Evolutionary conservation across 2,113 vertebrate genomes (phyloP), one percentile per base, ranked within the genome.

Genomic region (Halichoerus grypus): DNA sequence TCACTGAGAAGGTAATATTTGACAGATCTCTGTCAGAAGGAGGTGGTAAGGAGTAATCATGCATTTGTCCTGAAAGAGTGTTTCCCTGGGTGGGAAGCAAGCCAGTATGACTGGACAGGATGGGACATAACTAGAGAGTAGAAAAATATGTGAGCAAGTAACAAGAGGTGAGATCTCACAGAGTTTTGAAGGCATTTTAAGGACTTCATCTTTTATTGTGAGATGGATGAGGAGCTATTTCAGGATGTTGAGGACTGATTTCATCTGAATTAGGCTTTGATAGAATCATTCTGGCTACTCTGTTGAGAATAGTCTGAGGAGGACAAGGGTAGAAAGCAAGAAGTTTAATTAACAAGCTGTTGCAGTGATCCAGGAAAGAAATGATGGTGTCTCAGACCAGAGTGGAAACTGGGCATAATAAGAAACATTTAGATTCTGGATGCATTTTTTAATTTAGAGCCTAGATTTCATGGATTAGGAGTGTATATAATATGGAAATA

Each of bases 61-160:
- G 7, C 3, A 16, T 13, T 39, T 51, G 14, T 39, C 24, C 3
- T 28, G 18, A 12, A 4, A 59, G 19, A 19, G 7, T n/a, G 31
- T 59, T 39, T 69, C 31, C 31, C n/a, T 6, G 4, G 24, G 28
- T 36, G 22, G 10, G 4, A 55, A 77, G 11, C 14, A 63, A 77
- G 21, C 4, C 28, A 72, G 0, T 2, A 12, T 76, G 10, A 5
- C 19, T 59, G 26, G 59, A 31, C 1, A 18, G 14, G n/a, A 57
- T 5, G 1, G 12, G 0, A 4, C 1, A 1, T 51, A 55, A 39
- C 26, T n/a, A 14, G 4, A 53, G 14, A 49, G 3, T 15, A n/a
- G 42, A 2, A 85, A 15, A 92, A 26, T 55, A 28, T 33, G 5
- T 31, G 19, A 93, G 72, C 87, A 33, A 61, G 69, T 39, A 28